A percentile compares a stretch with the other conserved stretches of the same genome.
phyloP scores from a whole-genome alignment of 2,797 vertebrate species.

The Acanthopagrus latus region DNA sequence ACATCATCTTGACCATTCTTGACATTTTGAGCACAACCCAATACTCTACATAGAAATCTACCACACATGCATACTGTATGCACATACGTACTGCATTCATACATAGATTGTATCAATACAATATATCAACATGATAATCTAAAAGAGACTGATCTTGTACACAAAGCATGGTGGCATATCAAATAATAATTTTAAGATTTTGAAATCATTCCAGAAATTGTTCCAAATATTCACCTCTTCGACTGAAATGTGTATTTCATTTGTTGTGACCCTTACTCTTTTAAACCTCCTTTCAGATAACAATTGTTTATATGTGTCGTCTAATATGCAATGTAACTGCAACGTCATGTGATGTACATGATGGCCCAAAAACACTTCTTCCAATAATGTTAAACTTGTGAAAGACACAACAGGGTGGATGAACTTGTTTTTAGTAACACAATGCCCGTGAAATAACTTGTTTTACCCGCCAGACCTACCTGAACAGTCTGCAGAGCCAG shows the following conservation, averaged over 20 bases:
- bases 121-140: neutral
- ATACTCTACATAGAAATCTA: neutral
- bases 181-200: neutral
- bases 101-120: neutral
- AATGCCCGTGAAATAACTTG: no score
- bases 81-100: neutral
- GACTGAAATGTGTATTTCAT: neutral
- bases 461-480: conserved; percentile 75
- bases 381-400: no score
- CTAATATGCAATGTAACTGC: no score
- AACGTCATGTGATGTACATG: no score
- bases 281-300: neutral
- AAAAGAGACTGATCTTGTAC: neutral
- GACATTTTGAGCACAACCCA: neutral
- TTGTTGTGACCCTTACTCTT: neutral
- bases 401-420: no score
- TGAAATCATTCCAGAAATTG: neutral
- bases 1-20: neutral
- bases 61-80: neutral
- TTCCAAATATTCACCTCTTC: neutral
- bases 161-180: neutral
- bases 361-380: no score
- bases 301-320: no score
- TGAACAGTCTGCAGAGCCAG: conserved; percentile 98
- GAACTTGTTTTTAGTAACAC: no score